These are phyloP conservation scores for Drosophila ficusphila DNA, from an alignment of 1,140 invertebrate genomes.

Conservation along the genomic window DNA sequence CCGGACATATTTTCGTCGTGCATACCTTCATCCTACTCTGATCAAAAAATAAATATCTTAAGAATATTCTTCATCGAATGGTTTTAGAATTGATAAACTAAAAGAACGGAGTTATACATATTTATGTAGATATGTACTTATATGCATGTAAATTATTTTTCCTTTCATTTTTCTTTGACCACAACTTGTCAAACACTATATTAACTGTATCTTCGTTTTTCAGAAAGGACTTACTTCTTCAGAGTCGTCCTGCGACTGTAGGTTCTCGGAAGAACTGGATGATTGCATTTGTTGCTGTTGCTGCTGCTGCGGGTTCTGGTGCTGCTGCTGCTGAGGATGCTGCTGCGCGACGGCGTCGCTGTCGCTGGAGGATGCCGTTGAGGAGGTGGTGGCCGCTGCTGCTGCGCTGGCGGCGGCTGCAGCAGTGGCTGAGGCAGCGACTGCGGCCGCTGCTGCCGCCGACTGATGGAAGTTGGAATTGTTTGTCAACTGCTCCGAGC, in stretches of 20 bases:
- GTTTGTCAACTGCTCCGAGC: slow-evolving; percentile 82
- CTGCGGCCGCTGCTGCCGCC: slow-evolving; percentile 52
- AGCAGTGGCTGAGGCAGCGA: slow-evolving; percentile 53
- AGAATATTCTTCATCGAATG: no score
- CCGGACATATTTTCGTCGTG: no score
- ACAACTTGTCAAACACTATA: not conserved
- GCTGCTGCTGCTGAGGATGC: slow-evolving; percentile 66
- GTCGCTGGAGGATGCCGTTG: slow-evolving; percentile 51
- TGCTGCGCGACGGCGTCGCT: slow-evolving; percentile 56
- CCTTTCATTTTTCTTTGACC: not conserved
- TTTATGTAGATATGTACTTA: slow-evolving; percentile 15
- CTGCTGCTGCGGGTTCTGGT: slow-evolving; percentile 39
- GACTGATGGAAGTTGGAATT: slow-evolving; percentile 81
- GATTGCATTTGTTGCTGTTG: slow-evolving; percentile 79
- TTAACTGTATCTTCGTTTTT: not conserved
- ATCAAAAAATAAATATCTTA: no score
- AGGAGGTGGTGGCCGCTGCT: slow-evolving; percentile 47
- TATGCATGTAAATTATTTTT: no score
- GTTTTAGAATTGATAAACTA: no score
- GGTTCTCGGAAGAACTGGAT: slow-evolving; percentile 83
- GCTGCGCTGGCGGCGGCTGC: slow-evolving; percentile 45
- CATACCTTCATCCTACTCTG: no score
- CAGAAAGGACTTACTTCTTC: slow-evolving; percentile 70
- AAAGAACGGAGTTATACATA: no score
- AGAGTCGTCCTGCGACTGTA: slow-evolving; percentile 82